phyloP scores from a whole-genome alignment of 2,888 invertebrate species.

The Oxycera nigricornis region DNA sequence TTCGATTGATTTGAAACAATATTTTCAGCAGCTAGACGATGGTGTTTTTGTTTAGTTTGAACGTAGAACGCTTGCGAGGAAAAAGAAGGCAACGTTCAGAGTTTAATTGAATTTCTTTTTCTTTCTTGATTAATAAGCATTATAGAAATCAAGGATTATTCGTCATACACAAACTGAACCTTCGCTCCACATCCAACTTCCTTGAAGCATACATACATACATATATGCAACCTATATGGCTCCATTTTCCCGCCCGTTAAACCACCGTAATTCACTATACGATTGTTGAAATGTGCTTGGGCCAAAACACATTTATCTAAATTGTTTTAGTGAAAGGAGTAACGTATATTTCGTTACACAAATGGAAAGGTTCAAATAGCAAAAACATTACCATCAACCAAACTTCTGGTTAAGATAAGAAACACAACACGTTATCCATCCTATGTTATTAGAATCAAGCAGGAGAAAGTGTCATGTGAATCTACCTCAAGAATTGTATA shows the following conservation, averaged over 20 bases:
- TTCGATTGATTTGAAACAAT: slow-evolving; percentile 47
- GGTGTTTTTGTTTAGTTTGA: background rate
- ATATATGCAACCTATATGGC: background rate
- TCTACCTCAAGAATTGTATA: slow-evolving; percentile 44
- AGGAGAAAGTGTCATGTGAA: background rate
- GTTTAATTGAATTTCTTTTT: no score
- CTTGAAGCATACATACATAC: background rate
- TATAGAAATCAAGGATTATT: no score
- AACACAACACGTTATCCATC: slow-evolving; percentile 46
- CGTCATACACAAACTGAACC: no score
- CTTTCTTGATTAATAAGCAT: no score
- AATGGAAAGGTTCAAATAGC: slow-evolving; percentile 25
- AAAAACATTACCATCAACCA: slow-evolving; percentile 42
- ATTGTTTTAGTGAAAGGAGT: slow-evolving; percentile 44
- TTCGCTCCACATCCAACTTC: background rate
- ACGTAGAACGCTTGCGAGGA: no score
- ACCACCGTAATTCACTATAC: slow-evolving; percentile 1
- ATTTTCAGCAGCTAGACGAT: background rate
- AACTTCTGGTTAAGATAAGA: slow-evolving; percentile 44
- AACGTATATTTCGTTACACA: slow-evolving; percentile 27
- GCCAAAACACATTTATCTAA: slow-evolving; percentile 46
- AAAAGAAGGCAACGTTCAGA: no score
- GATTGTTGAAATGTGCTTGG: slow-evolving; percentile 13
- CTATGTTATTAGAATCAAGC: slow-evolving; percentile 41
- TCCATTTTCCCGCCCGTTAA: background rate